Evolutionary conservation across 2,113 vertebrate genomes (phyloP).

Genomic region (Zeus faber): DNA sequence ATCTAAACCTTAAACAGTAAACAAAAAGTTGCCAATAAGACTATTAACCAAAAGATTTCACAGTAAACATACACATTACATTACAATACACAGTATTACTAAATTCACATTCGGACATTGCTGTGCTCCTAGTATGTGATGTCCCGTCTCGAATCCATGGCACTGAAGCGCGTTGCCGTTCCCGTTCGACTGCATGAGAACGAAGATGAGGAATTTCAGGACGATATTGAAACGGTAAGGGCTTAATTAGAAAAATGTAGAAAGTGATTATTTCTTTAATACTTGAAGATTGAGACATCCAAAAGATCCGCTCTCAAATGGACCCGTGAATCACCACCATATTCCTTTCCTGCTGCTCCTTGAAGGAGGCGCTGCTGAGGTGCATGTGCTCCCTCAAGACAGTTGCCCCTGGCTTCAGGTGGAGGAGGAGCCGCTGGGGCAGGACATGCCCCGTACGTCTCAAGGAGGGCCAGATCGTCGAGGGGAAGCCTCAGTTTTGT

Average conservation of each 20-base stretch:
- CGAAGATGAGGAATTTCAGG: slow-evolving; percentile 68
- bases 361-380: slow-evolving; percentile 82
- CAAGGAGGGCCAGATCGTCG: slow-evolving; percentile 77
- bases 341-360: too few species aligned
- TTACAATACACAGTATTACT: too few species aligned
- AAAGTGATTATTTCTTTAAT: too few species aligned
- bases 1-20: too few species aligned
- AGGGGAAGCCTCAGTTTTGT: slow-evolving; percentile 77
- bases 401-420: slow-evolving; percentile 80
- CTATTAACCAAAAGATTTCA: too few species aligned
- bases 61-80: too few species aligned
- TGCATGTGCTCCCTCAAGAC: slow-evolving; percentile 66
- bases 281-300: too few species aligned
- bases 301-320: not conserved
- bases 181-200: slow-evolving; percentile 74
- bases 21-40: too few species aligned
- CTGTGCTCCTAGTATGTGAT: slow-evolving; percentile 74
- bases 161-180: slow-evolving; percentile 73
- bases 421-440: slow-evolving; percentile 89
- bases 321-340: too few species aligned
- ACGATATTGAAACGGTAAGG: slow-evolving; percentile 75
- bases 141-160: slow-evolving; percentile 79
- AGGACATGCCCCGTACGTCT: slow-evolving; percentile 85
- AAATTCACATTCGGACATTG: too few species aligned
- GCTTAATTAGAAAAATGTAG: too few species aligned